Base-by-base conservation (phyloP, 1,140 invertebrate genomes). In the Scaptomyza graminum region DNA sequence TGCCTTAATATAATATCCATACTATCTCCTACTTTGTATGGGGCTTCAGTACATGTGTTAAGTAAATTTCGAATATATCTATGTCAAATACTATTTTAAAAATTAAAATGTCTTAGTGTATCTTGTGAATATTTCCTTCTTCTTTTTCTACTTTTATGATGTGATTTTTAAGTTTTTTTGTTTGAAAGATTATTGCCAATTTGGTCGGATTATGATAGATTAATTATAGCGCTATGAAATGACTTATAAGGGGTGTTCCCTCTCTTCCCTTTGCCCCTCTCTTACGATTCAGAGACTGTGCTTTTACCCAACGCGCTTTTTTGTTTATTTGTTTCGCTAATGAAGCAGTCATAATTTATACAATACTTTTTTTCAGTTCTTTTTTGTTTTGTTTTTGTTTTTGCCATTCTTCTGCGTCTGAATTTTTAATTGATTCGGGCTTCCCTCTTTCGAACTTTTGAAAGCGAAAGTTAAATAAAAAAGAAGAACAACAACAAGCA, bases 341-440 rank as follows among this genome's bases (percentile, higher is more conserved):
- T 73, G 63, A 72, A 62, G 44, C 37, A 5, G n/a, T n/a, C 37
- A n/a, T 41, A 5, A n/a, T n/a, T 41, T 5, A 41, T 41, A 41
- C 6, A 34, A n/a, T n/a, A n/a, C n/a, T 49, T 56, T 65, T 57
- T 63, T 61, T 69, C 62, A 41, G 63, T 52, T 43, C 1, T 9
- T 57, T 61, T 61, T 72, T 37, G 44, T 59, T 55, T 54, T 6
- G 37, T 13, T 54, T 43, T 46, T 25, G 15, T 63, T 66, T 73
- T 47, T 3, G 43, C 5, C n/a, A 16, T 22, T 46, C 39, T 46
- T 61, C 46, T 12, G n/a, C 13, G 59, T 31, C 22, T 43, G 62
- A 51, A 65, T 77, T 65, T 63, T 82, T 69, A 74, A 81, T 82
- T 78, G 70, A 74, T 82, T 81, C 44, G 25, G 11, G 46, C 25